These are phyloP conservation scores for Leucoma salicis DNA, from an alignment of 2,888 invertebrate species.

Conservation along the genomic window DNA sequence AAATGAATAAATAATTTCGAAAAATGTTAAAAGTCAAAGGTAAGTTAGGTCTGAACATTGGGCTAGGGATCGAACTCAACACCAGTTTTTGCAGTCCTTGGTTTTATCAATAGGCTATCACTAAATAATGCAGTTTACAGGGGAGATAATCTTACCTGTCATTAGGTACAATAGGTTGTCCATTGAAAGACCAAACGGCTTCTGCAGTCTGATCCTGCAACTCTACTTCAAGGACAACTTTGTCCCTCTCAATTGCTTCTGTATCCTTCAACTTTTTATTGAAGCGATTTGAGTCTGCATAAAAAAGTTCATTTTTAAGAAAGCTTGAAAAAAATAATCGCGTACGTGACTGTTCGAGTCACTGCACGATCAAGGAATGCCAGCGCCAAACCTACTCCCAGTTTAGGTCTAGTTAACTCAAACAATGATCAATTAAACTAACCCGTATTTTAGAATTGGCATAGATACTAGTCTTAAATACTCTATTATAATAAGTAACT, in stretches of 20 bases:
- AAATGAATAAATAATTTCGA: too few species aligned
- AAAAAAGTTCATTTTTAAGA: slow-evolving; percentile 16
- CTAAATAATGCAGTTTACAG: not conserved
- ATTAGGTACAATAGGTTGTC: slow-evolving; percentile 90
- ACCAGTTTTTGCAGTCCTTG: too few species aligned
- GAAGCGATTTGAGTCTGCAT: slow-evolving; percentile 96
- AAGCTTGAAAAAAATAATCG: slow-evolving; percentile 4
- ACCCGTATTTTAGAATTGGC: slow-evolving; percentile 12
- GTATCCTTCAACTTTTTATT: slow-evolving; percentile 98
- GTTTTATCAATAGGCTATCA: too few species aligned
- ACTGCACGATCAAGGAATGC: slow-evolving; percentile 9
- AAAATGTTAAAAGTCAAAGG: too few species aligned
- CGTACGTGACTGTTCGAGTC: slow-evolving; percentile 17
- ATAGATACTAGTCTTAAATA: slow-evolving; percentile 10
- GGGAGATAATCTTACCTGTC: slow-evolving; percentile 78
- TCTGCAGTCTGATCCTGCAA: slow-evolving; percentile 97
- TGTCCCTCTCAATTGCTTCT: slow-evolving; percentile 95
- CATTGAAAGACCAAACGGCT: slow-evolving; percentile 97
- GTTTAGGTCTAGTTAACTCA: slow-evolving; percentile 39
- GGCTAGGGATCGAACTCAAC: too few species aligned
- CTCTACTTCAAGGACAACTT: slow-evolving; percentile 94
- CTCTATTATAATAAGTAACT: slow-evolving; percentile 11
- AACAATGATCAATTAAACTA: slow-evolving; percentile 41
- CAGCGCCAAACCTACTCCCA: slow-evolving; percentile 4
- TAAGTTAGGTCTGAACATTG: too few species aligned